Evolutionary conservation across 2,888 invertebrate species (phyloP), one percentile per base, ranked within the genome.

Genomic region (Ariolimax columbianus): DNA sequence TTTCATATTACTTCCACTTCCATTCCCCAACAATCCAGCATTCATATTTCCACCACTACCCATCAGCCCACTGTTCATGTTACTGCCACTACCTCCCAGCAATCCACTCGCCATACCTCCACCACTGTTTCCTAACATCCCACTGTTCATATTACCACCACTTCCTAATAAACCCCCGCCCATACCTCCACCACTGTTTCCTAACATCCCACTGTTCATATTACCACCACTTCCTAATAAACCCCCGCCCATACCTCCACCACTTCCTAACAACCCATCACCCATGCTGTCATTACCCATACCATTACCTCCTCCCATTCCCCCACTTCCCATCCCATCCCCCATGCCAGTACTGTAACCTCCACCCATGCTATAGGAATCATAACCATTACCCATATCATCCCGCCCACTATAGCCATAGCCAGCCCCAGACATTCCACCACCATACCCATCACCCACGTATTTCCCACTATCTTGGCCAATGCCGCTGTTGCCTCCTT

Each of bases 401-500:
- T 84, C 86, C 30, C 72, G 40, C 30, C 84, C 73, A 17, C 80
- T 72, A 47, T 63, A 73, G 14, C 81, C 82, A 55, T 84, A 84
- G 14, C 38, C 66, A 51, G 55, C 70, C 26, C 47, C 77, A 33
- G 77, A 80, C 81, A 85, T 83, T 26, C 72, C 83, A 59, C 70
- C 77, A 11, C 40, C 70, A 47, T 43, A 77, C 14, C 70, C 77
- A 78, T 82, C 85, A 17, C 59, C 73, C 30, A 43, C 77, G 77
- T 38, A 80, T 51, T 77, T 77, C 30, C 47, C 30, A 81, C 23
- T 82, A 85, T 85, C 85, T 82, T 82, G 82, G 82, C 85, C 85
- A 72, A 77, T 77, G 82, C 82, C 85, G 70, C 82, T 55, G 78
- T 68, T 82, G 78, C 63, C 68, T 51, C 77, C 85, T 70, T 78